Base-by-base conservation (phyloP, 2,797 vertebrate species). In the Gallirallus australis region DNA sequence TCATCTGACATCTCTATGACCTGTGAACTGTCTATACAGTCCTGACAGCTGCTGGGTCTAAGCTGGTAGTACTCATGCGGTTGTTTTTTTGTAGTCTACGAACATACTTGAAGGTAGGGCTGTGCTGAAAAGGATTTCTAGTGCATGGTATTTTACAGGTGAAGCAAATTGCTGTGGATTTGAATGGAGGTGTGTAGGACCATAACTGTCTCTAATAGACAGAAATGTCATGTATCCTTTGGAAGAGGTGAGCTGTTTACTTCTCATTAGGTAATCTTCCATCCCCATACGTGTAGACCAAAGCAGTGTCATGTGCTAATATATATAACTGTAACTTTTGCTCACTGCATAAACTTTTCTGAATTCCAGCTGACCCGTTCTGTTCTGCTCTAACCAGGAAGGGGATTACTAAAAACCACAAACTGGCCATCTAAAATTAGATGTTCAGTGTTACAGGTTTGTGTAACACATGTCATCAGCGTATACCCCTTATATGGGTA, bases 301-400 rank as follows among this genome's bases (percentile, higher is more conserved):
- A 23, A 35, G 21, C 11, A 52, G 48, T 0, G 0, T 15, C 28
- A 28, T 2, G 14, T 33, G 7, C 9, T 21, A 64, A 40, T 23
- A 2, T 39, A 45, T 63, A 31, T 25, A 65, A 2, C 31, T 27
- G 54, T 23, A 70, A 24, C 47, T 64, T 71, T 17, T n/a, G 27
- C 15, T 7, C 35, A 17, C 25, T 37, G 20, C 39, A 42, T 33
- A 76, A 33, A 40, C 15, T 53, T 70, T 21, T 47, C 52, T 70
- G 47, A 59, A 77, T 86, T 83, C 27, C 35, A 88, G 30, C 23
- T 64, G 15, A 56, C 18, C 45, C 72, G 35, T 89, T 53, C 33
- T 57, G 37, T 59, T 70, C 17, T 12, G 4, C 56, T 86, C 30
- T 63, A 54, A 37, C 39, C 37, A 27, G 56, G 14, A 81, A 63